These are phyloP conservation scores for Schlechtendalia chinensis DNA, from an alignment of 1,140 invertebrate species.

Conservation along the genomic window DNA sequence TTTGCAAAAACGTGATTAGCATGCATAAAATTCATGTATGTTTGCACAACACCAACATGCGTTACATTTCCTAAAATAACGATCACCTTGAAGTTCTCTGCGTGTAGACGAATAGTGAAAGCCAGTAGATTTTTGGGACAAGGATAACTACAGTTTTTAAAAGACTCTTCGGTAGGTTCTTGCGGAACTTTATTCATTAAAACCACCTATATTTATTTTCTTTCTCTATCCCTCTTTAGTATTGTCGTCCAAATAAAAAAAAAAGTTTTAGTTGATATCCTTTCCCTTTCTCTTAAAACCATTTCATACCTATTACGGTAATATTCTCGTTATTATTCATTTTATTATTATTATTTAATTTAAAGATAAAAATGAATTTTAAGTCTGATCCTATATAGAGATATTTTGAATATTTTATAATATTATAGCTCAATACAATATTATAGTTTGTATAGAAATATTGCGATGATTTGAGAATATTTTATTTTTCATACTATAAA, in stretches of 20 bases:
- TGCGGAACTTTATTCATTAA: constrained; percentile 33
- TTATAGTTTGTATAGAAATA: too few species aligned
- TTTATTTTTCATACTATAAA: too few species aligned
- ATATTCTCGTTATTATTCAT: not conserved
- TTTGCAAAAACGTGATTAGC: constrained; percentile 17
- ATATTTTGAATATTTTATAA: too few species aligned
- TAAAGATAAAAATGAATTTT: not conserved
- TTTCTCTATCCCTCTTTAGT: constrained; percentile 1
- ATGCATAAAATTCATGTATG: constrained; percentile 11
- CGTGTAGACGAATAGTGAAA: constrained; percentile 16
- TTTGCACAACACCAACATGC: constrained; percentile 37
- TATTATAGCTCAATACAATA: too few species aligned
- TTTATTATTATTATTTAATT: not conserved
- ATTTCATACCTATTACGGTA: not conserved
- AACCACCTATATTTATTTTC: not conserved
- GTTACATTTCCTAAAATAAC: constrained; percentile 48
- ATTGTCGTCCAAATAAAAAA: not conserved
- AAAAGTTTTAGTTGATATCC: constrained; percentile 14
- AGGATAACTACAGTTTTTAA: constrained; percentile 41
- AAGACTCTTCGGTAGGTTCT: constrained; percentile 28
- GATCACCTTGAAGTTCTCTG: constrained; percentile 30
- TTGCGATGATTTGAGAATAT: too few species aligned
- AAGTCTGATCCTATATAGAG: too few species aligned
- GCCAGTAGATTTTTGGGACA: constrained; percentile 41
- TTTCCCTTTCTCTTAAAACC: constrained; percentile 1